phyloP scores from a whole-genome alignment of 2,797 vertebrate genomes.

The Hylomyscus alleni region DNA sequence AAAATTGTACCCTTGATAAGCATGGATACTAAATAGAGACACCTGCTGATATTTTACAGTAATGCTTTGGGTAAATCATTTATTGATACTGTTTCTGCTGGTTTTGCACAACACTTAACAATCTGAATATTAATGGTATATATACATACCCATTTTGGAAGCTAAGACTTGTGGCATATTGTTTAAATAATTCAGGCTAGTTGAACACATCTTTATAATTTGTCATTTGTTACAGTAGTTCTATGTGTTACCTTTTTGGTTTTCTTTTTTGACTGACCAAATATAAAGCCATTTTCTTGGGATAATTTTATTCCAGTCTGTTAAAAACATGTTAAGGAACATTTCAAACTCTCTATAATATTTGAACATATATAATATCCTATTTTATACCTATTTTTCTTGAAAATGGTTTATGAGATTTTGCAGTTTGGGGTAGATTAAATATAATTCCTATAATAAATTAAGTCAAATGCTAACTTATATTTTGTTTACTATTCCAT shows the following conservation, averaged over 20 bases:
- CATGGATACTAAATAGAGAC: neutral
- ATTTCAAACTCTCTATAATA: conserved; percentile 54
- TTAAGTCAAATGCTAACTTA: conserved; percentile 26
- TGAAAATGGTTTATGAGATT: conserved; percentile 30
- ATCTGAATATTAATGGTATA: neutral
- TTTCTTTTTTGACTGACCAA: neutral
- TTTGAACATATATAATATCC: neutral
- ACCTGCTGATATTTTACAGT: neutral
- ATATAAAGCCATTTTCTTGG: conserved; percentile 36
- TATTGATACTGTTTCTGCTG: neutral
- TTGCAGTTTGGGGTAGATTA: neutral
- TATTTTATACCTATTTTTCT: conserved; percentile 58
- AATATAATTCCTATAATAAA: conserved; percentile 24
- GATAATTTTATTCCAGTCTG: conserved; percentile 37
- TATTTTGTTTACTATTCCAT: neutral
- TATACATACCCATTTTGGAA: neutral
- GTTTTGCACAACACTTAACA: neutral
- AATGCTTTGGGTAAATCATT: neutral
- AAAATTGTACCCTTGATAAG: neutral
- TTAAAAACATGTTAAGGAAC: conserved; percentile 50
- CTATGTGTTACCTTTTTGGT: neutral
- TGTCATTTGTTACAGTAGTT: neutral
- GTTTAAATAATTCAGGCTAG: neutral
- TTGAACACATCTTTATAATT: neutral
- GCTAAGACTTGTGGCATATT: neutral